Percentiles rank a stretch among this genome's conserved stretches.
Conservation (phyloP, 1,140 invertebrate genomes). For the Anastrepha obliqua region DNA sequence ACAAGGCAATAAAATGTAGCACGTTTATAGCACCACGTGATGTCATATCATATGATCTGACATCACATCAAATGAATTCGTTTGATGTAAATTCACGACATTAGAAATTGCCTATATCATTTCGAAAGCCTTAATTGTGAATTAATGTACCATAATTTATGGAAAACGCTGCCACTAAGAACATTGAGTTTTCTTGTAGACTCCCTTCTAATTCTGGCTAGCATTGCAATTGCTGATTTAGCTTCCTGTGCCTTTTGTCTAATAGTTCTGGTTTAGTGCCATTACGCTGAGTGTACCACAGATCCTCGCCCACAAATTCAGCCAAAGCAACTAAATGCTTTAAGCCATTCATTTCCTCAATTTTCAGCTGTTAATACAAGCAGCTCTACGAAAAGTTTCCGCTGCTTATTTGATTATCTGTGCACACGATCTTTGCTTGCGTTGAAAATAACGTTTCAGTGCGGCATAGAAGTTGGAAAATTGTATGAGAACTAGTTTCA, state of each 20-base stretch:
- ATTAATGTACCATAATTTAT: too few relatives aligned
- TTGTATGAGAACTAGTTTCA: neutral
- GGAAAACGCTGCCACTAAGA: neutral
- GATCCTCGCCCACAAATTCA: neutral
- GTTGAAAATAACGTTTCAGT: neutral
- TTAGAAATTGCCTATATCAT: too few relatives aligned
- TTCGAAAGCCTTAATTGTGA: too few relatives aligned
- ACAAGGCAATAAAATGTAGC: too few relatives aligned
- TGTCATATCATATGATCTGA: too few relatives aligned
- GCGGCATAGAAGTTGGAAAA: neutral
- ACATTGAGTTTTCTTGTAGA: neutral
- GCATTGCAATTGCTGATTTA: neutral
- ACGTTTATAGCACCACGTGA: too few relatives aligned
- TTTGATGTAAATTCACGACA: too few relatives aligned
- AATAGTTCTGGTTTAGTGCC: neutral
- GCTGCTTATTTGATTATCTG: neutral
- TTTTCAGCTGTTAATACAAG: neutral
- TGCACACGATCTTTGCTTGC: conserved; percentile 3
- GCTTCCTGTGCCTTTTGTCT: neutral
- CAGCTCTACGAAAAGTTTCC: neutral
- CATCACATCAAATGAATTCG: too few relatives aligned
- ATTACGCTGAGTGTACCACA: neutral
- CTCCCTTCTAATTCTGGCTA: neutral
- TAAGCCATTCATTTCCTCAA: conserved; percentile 31
- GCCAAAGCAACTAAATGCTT: neutral